A percentile compares a stretch with the other conserved stretches of the same genome.
Evolutionary conservation across 2,888 invertebrate species (phyloP).

Genomic region (Allacma fusca): DNA sequence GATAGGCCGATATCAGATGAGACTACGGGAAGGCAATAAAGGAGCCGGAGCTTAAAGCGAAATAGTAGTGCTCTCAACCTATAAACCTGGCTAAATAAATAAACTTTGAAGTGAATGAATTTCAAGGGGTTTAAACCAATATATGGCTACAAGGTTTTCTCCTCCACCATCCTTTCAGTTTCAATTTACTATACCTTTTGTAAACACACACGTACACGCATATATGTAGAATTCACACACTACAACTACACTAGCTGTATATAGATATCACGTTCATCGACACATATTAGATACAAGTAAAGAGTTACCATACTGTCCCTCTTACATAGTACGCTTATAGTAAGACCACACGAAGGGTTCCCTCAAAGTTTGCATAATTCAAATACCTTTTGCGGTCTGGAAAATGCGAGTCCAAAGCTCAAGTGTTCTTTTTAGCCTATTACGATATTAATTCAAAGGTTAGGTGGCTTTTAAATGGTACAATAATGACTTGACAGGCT

Average conservation of each 20-base stretch:
- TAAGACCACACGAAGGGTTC: background rate
- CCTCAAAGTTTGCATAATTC: background rate
- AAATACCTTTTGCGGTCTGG: background rate
- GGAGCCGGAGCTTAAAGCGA: background rate
- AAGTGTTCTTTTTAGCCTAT: background rate
- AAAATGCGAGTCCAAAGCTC: background rate
- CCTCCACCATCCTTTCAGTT: slow-evolving; percentile 31
- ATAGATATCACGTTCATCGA: no score
- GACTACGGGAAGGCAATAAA: background rate
- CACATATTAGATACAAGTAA: no score
- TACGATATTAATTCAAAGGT: no score
- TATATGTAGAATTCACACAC: background rate
- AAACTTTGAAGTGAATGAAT: slow-evolving; percentile 39
- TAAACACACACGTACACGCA: background rate
- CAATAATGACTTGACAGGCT: no score
- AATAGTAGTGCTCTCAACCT: slow-evolving; percentile 1
- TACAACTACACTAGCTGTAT: no score
- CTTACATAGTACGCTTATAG: no score
- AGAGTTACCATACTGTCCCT: no score
- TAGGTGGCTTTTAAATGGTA: no score
- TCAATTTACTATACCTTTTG: background rate
- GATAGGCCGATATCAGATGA: no score
- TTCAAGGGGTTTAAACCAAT: slow-evolving; percentile 42
- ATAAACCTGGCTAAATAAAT: slow-evolving; percentile 34
- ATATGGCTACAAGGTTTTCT: slow-evolving; percentile 33